Percentiles rank a stretch among this genome's conserved stretches.
Conservation (phyloP, 2,888 invertebrate species). For the Proisotoma minuta region DNA sequence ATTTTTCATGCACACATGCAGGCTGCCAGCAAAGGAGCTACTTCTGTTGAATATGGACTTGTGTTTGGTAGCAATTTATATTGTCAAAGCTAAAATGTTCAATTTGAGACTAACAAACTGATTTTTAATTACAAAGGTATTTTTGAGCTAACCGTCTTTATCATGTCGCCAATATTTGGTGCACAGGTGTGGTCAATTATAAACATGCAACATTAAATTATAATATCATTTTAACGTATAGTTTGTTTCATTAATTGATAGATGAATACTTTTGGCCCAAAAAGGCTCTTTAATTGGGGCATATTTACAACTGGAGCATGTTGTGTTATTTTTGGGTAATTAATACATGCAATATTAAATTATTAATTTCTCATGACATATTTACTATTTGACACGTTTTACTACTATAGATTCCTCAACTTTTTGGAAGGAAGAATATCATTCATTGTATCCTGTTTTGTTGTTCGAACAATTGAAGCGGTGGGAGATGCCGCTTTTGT, state of each 20-base stretch:
- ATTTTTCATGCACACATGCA: conserved; percentile 4
- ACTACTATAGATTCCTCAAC: conserved; percentile 32
- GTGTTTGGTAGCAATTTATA: no score
- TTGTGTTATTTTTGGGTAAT: conserved; percentile 74
- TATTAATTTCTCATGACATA: background rate
- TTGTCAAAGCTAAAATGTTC: no score
- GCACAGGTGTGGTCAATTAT: conserved; percentile 37
- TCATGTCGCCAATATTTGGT: conserved; percentile 51
- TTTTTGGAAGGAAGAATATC: conserved; percentile 51
- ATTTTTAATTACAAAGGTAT: conserved; percentile 22
- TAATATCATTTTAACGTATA: no score
- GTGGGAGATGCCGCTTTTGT: conserved; percentile 55
- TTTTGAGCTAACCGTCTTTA: conserved; percentile 49
- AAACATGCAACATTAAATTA: background rate
- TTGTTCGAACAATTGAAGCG: conserved; percentile 75
- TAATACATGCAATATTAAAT: background rate
- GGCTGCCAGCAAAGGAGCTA: conserved; percentile 51
- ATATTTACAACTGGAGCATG: conserved; percentile 78
- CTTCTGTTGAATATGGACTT: conserved; percentile 51
- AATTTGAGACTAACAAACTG: background rate
- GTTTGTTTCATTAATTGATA: conserved; percentile 48
- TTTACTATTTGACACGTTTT: background rate
- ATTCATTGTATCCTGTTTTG: conserved; percentile 72
- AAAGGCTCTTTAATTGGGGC: conserved; percentile 73
- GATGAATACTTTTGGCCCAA: conserved; percentile 72